Percentiles rank a stretch among this genome's conserved stretches.
These are phyloP conservation scores for Rutilus rutilus DNA, from an alignment of 2,113 vertebrate species.

Conservation along the genomic window DNA sequence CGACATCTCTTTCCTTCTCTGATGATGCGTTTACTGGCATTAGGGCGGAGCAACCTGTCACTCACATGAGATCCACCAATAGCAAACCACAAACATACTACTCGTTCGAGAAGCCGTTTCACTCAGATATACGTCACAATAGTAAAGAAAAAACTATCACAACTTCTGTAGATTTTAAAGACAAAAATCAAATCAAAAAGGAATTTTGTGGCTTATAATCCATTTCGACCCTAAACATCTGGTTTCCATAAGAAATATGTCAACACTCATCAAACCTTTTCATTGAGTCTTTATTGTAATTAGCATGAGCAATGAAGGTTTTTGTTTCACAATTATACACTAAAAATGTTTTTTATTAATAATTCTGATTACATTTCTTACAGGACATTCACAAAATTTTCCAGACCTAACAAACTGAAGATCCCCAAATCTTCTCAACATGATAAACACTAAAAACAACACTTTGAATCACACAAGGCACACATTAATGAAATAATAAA, in stretches of 20 bases:
- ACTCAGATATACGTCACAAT: no score
- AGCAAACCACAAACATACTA: no score
- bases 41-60: no score
- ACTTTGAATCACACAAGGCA: background rate
- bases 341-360: background rate
- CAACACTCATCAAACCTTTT: background rate
- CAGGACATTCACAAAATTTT: conserved; percentile 68
- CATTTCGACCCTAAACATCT: no score
- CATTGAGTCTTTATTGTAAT: background rate
- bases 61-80: no score
- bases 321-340: background rate
- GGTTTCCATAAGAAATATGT: background rate
- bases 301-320: background rate
- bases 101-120: no score
- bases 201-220: no score
- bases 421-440: conserved; percentile 17
- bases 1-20: no score
- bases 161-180: no score
- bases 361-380: conserved; percentile 1
- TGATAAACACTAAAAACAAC: background rate
- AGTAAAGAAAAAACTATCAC: no score
- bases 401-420: conserved; percentile 44
- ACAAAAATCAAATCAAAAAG: no score
- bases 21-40: no score
- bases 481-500: background rate